A percentile compares a stretch with the other conserved stretches of the same genome.
Conservation (phyloP, 2,113 vertebrate species). For the Corapipo altera region DNA sequence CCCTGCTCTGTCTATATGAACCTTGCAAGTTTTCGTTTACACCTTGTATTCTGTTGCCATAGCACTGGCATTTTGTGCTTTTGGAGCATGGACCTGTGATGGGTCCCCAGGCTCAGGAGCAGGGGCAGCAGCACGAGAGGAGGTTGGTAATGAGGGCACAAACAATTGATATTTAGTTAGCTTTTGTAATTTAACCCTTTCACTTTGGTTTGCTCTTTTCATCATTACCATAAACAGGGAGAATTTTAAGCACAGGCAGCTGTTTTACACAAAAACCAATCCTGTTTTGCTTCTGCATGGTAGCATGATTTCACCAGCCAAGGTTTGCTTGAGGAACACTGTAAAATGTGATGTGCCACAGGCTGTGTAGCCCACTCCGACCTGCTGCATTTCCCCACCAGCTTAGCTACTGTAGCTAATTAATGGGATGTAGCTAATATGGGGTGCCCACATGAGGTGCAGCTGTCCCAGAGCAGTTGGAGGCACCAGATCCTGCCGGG, state of each 20-base stretch:
- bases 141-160: background rate
- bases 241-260: background rate
- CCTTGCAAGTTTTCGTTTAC: background rate
- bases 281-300: background rate
- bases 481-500: background rate
- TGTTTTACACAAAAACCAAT: background rate
- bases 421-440: fast-evolving
- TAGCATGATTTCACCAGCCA: background rate
- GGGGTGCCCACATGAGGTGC: background rate
- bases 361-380: background rate
- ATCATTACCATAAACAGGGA: background rate
- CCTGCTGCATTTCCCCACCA: background rate
- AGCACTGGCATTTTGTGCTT: background rate
- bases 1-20: background rate
- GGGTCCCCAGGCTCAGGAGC: background rate
- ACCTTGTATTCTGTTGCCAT: background rate
- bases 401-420: background rate
- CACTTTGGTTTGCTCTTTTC: background rate
- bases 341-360: background rate
- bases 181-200: background rate
- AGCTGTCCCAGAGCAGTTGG: background rate
- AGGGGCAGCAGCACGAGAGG: background rate
- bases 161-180: background rate
- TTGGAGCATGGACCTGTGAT: background rate
- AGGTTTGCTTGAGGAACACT: background rate